Base-by-base conservation (phyloP, 2,888 invertebrate species). In the Octonoba sinensis region DNA sequence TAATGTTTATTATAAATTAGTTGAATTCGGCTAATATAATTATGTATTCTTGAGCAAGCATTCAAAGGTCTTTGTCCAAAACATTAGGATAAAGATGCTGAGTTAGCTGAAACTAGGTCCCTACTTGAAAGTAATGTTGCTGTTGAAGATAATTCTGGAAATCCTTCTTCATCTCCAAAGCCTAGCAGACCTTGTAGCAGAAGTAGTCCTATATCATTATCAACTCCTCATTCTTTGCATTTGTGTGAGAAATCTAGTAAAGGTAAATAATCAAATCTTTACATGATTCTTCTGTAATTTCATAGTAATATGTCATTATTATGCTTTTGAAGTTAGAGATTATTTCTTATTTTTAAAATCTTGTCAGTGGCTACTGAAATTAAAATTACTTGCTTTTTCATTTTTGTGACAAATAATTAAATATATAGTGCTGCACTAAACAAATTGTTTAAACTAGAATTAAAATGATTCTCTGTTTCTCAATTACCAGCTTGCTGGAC, bases 151-250 rank as follows among this genome's bases (percentile, higher is more conserved):
- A 57, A 4, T 22, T 62, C 72, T 16, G 66, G 46, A 12, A 20
- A 51, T 62, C 13, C 66, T 22, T 54, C 54, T 47, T 67, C 67
- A 36, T 82, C 76, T 4, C 76, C 82, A 3, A 75, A 82, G 60
- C 56, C 67, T 27, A 77, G 70, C 22, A 77, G 66, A 36, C 74
- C 82, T 47, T 70, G 75, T 44, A 70, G 71, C n/a, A 56, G 73
- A 66, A 74, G 62, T 13, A 79, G 75, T 54, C 82, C 74, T 0
- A 81, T 85, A 18, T 85, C 85, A 16, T 46, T 85, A n/a, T 85
- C 85, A 4, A 85, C 85, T 13, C 85, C 85, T 18, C 85, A 85
- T 78, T 85, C 85, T n/a, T 67, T 85, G n/a, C 85, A 85, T 75
- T 57, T 85, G 3, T 85, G 84, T 76, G 85, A 85, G 47, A 72